phyloP scores from a whole-genome alignment of 2,888 invertebrate genomes.

The Periphyllus acericola region DNA sequence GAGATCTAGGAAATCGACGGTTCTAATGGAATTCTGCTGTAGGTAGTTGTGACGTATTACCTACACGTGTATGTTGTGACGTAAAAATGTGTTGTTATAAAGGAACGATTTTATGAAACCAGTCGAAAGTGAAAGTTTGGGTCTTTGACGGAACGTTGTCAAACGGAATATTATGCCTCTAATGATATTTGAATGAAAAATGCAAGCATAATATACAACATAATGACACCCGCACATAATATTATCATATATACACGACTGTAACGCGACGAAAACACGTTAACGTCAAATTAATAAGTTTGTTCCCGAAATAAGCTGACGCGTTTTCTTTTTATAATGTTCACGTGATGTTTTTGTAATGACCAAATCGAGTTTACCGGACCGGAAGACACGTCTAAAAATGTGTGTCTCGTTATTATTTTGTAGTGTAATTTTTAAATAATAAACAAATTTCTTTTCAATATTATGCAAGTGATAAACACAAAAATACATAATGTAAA shows the following conservation, averaged over 20 bases:
- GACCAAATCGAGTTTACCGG: too few species aligned
- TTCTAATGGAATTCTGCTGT: background rate
- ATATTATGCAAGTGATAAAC: too few species aligned
- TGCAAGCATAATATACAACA: background rate
- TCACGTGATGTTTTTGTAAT: background rate
- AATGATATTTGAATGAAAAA: conserved; percentile 15
- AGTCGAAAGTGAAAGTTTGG: conserved; percentile 54
- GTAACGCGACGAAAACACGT: background rate
- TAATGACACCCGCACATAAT: background rate
- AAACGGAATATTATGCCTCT: conserved; percentile 19
- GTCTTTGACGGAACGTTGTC: conserved; percentile 46
- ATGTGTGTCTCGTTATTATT: too few species aligned
- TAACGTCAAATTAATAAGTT: background rate
- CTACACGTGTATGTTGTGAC: conserved; percentile 20
- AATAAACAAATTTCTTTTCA: too few species aligned
- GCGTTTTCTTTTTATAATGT: background rate
- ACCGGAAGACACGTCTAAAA: too few species aligned
- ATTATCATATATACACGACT: too few species aligned
- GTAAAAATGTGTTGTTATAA: conserved; percentile 15
- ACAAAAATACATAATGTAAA: too few species aligned
- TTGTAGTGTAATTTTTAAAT: too few species aligned
- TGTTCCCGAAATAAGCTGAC: background rate
- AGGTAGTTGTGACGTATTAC: background rate
- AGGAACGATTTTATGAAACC: conserved; percentile 41
- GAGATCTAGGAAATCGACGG: conserved; percentile 4